phyloP scores from a whole-genome alignment of 1,140 invertebrate genomes.

The Dermatophagoides farinae region DNA sequence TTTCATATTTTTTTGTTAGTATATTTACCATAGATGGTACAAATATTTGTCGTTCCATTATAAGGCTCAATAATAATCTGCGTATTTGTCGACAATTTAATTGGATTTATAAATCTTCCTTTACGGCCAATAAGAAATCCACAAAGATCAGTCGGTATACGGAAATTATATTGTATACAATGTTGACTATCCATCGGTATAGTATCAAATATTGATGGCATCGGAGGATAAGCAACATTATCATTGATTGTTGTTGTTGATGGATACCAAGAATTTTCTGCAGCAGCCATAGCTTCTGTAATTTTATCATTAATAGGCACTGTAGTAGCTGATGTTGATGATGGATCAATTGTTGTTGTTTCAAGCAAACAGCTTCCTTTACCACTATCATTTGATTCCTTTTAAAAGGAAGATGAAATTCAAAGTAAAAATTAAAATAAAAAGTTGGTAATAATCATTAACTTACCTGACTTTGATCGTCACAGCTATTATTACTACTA shows the following conservation, averaged over 20 bases:
- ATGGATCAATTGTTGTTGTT: too few relatives aligned
- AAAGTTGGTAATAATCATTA: background rate
- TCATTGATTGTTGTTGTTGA: slow-evolving; percentile 7
- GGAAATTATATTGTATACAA: slow-evolving; percentile 43
- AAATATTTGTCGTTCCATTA: slow-evolving; percentile 50
- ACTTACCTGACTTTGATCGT: background rate
- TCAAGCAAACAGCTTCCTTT: slow-evolving; percentile 42
- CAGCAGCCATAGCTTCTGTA: too few relatives aligned
- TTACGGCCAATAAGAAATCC: slow-evolving; percentile 67
- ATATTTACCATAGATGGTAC: slow-evolving; percentile 48
- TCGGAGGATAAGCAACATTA: background rate
- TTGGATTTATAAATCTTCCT: slow-evolving; percentile 53
- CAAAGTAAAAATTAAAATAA: slow-evolving; percentile 1
- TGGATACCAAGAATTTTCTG: slow-evolving; percentile 22
- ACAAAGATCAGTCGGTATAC: slow-evolving; percentile 48
- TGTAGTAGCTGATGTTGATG: too few relatives aligned
- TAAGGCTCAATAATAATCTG: slow-evolving; percentile 44
- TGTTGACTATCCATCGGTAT: slow-evolving; percentile 18
- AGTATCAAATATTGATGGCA: background rate
- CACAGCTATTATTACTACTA: background rate
- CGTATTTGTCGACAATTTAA: slow-evolving; percentile 53
- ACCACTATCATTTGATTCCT: slow-evolving; percentile 53
- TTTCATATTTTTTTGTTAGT: background rate
- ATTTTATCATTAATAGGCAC: too few relatives aligned
- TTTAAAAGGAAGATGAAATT: slow-evolving; percentile 9